Base-by-base conservation (phyloP, 2,888 invertebrate species). In the Phorcus lineatus region DNA sequence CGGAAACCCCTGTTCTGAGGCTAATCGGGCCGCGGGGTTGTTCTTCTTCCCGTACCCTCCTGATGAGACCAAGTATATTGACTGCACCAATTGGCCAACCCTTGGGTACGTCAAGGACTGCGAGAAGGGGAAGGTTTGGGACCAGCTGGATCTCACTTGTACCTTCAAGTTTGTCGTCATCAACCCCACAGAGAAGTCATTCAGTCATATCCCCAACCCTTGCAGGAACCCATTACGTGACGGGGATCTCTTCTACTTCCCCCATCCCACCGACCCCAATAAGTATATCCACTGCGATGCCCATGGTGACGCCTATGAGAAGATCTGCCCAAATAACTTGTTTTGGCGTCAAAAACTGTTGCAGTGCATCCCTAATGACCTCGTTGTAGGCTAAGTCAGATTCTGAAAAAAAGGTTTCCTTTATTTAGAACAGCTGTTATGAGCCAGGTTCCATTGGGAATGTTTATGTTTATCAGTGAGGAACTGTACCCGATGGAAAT, bases 231-330 rank as follows among this genome's bases (percentile, higher is more conserved):
- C 82, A 16, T 17, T 78, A 52, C 80, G 81, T 17, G 80, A 81
- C 0, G 84, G 85, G 16, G 80, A 81, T 13, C 80, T 81, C 7
- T 86, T 85, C 76, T 89, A 86, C 76, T 88, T 86, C 57, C 86
- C 89, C 2, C 83, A 86, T 53, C 86, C 87, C 0, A 79, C 67
- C 4, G 83, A 88, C 31, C 67, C 81, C 4, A 76, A 67, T 11
- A 87, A 85, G 74, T 90, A 85, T 78, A 89, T 90, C 67, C 88
- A 91, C 55, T 91, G 91, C 77, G 90, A 91, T 77, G 84, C 83
- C n/a, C 85, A 86, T 53, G 90, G 90, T 7, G 87, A 90, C 55
- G 88, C 88, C 11, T 89, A 86, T 74, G 82, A 86, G 19, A 78
- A 85, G 47, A 47, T 52, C 0, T 90, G 90, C 76, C 81, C 75